Percentiles rank a stretch among this genome's conserved stretches.
These are phyloP conservation scores for Apodemus agrarius DNA, from an alignment of 2,797 vertebrate species.

Conservation along the genomic window DNA sequence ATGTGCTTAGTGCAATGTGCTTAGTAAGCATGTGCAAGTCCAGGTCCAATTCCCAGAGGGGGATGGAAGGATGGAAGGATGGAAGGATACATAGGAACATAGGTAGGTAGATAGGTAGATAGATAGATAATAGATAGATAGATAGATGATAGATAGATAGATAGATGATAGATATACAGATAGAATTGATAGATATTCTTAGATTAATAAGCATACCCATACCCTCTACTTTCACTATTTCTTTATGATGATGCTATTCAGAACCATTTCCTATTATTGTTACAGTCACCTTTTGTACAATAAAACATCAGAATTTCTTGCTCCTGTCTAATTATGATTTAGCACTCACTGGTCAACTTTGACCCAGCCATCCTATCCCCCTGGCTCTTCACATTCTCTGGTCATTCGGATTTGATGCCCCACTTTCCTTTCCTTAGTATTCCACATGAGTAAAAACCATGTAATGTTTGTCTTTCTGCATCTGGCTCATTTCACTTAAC, in stretches of 20 bases:
- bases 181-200: neutral
- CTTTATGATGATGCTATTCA: neutral
- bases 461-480: neutral
- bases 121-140: neutral
- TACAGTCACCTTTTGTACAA: neutral
- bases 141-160: neutral
- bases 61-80: neutral
- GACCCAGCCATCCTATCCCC: neutral
- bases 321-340: neutral
- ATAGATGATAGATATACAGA: neutral
- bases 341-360: neutral
- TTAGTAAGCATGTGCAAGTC: neutral
- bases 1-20: neutral
- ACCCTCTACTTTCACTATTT: neutral
- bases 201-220: neutral
- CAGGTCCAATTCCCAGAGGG: neutral
- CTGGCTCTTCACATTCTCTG: neutral
- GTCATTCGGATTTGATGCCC: neutral
- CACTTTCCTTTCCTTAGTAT: neutral
- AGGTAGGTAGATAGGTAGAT: neutral
- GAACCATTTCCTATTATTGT: neutral
- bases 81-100: neutral
- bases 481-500: slow-evolving; percentile 26
- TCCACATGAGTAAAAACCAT: neutral
- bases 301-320: neutral